A percentile compares a stretch with the other conserved stretches of the same genome.
phyloP scores from a whole-genome alignment of 2,888 invertebrate species.

The Alviniconcha strummeri region DNA sequence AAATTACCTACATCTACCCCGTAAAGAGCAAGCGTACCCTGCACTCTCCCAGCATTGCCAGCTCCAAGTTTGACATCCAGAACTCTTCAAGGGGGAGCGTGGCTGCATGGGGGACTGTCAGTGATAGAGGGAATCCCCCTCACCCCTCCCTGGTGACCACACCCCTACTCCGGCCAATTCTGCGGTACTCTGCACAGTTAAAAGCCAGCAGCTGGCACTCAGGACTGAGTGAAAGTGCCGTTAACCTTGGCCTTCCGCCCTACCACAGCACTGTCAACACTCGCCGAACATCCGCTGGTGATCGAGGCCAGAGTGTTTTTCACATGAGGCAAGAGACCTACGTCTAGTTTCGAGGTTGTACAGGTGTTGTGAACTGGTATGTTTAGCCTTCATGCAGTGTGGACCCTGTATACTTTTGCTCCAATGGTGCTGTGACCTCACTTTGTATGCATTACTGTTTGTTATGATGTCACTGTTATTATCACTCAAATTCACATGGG shows the following conservation, averaged over 20 bases:
- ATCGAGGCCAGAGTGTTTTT: neutral
- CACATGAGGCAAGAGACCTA: constrained; percentile 12
- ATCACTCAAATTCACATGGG: too few species aligned
- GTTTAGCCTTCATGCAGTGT: too few species aligned
- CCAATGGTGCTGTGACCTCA: too few species aligned
- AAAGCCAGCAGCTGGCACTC: constrained; percentile 28
- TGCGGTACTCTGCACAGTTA: constrained; percentile 34
- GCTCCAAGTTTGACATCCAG: constrained; percentile 11
- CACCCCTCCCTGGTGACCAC: constrained; percentile 6
- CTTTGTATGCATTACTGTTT: too few species aligned
- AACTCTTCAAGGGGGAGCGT: constrained; percentile 2
- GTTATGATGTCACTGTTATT: too few species aligned
- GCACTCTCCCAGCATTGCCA: constrained; percentile 19
- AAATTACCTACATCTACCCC: constrained; percentile 37
- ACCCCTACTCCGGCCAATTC: constrained; percentile 34
- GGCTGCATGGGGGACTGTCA: neutral
- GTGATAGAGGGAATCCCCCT: neutral
- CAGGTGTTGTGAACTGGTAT: neutral
- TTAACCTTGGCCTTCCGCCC: neutral
- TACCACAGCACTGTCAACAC: too few species aligned
- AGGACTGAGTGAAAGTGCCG: constrained; percentile 1
- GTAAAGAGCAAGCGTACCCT: constrained; percentile 30
- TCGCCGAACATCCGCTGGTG: too few species aligned
- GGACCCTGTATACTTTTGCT: too few species aligned
- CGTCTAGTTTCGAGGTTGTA: neutral